Evolutionary conservation across 2,113 vertebrate genomes (phyloP), one percentile per base, ranked within the genome.

Genomic region (Excalfactoria chinensis): DNA sequence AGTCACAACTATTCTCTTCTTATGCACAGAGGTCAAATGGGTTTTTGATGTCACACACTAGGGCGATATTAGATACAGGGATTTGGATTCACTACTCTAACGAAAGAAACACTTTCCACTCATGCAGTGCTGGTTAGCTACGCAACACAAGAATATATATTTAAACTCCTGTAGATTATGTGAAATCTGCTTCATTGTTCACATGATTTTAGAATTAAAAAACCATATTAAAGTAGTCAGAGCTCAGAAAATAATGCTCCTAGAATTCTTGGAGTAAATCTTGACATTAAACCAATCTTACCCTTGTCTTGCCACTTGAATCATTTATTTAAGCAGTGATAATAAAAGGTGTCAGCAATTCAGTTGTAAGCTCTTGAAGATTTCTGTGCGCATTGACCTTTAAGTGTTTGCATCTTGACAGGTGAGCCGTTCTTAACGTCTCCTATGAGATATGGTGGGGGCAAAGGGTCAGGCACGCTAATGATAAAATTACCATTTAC

Each of bases 401-500:
- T 98, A 96, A 95, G 96, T 86, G 70, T 96, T 97, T 97, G 97
- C 87, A 76, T 97, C 97, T 95, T 97, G 97, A 97, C 97, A 97
- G 96, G 96, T 98, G 97, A 97, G 97, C 95, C 2, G 10, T 93
- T 96, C 96, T 88, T 94, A 97, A 96, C 6, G 7, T 90, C 96
- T 97, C 94, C 96, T 92, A 17, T 97, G 98, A 98, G 97, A 97
- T 97, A 97, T 69, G 89, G 95, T 81, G 32, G 2, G 97, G 96
- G 84, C 95, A 97, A 80, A 82, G 96, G 98, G 98, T 98, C 98
- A 98, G 97, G 96, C 96, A 98, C 32, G 97, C 98, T 98, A 98
- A 98, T 98, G 98, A 97, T 97, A 98, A 98, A 97, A 98, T 98
- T 98, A 97, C 97, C 97, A 97, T 98, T 97, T 98, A 97, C 98